Base-by-base conservation (phyloP, 2,888 invertebrate species). In the Calliphora vomitoria region DNA sequence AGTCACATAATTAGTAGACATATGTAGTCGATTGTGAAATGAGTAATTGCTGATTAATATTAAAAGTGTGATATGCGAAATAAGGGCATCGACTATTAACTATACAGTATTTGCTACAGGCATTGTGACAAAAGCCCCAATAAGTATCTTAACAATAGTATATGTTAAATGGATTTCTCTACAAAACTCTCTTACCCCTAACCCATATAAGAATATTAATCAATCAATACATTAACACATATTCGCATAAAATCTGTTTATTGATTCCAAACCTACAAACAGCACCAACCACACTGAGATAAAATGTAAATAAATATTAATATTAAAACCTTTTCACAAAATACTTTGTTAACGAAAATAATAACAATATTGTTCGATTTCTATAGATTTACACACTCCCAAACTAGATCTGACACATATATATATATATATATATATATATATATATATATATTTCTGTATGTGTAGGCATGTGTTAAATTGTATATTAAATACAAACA, bases 291-390 rank as follows among this genome's bases (percentile, higher is more conserved):
- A 25, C 25, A 25, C 1, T 1, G 11, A 64, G 41, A 41, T 31
- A 35, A n/a, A 35, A 15, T 8, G 35, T 15, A 20, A 41, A 64
- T 11, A 64, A 66, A 41, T 41, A 38, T 66, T 66, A 41, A 66
- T 64, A 64, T 64, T 20, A 11, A 41, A 41, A 44, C 3, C 18
- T 66, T 66, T 66, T 66, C 4, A 20, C 20, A 66, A 44, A 64
- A 64, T 41, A 41, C 38, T 41, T n/a, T 64, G 38, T 18, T 18
- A 64, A 64, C n/a, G n/a, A 38, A 38, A 25, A 44, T 44, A 35
- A 18, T 41, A 66, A 66, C 44, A 66, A 8, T 44, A 44, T 18
- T 13, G 13, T 15, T 44, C 44, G 8, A 66, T 66, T 41, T 66
- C 1, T 44, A 44, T 44, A 3, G 20, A 11, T 41, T 4, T 18